Conservation (phyloP, 2,888 invertebrate species). For the Melanotus villosus region DNA sequence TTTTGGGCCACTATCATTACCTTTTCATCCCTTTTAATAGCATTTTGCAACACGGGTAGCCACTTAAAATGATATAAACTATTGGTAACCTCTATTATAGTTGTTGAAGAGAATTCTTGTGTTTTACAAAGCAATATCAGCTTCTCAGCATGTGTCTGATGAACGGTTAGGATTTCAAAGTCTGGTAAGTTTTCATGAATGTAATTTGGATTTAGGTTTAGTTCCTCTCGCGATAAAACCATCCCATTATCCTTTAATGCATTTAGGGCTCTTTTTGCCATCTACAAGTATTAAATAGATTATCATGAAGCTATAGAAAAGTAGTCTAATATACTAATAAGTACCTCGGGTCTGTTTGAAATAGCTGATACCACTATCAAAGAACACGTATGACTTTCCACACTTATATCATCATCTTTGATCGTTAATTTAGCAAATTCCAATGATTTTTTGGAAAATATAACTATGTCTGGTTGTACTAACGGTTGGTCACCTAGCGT, state of each 20-base stretch:
- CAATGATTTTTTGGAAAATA: slow-evolving; percentile 71
- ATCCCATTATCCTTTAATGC: slow-evolving; percentile 74
- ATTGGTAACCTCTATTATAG: slow-evolving; percentile 69
- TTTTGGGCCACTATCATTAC: slow-evolving; percentile 77
- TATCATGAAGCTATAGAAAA: background rate
- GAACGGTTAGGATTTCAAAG: slow-evolving; percentile 70
- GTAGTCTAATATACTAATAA: no score
- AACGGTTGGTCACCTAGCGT: slow-evolving; percentile 79
- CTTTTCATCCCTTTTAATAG: slow-evolving; percentile 54
- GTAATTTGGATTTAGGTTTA: slow-evolving; percentile 60
- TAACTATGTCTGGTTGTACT: slow-evolving; percentile 76
- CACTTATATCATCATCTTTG: slow-evolving; percentile 74
- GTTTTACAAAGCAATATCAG: slow-evolving; percentile 72
- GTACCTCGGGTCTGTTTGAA: slow-evolving; percentile 69
- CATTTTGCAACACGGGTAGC: slow-evolving; percentile 69
- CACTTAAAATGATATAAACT: slow-evolving; percentile 69
- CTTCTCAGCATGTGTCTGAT: slow-evolving; percentile 70
- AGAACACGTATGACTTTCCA: slow-evolving; percentile 54
- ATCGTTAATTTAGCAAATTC: slow-evolving; percentile 72
- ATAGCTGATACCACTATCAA: slow-evolving; percentile 64
- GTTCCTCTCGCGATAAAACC: slow-evolving; percentile 74
- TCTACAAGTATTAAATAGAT: no score
- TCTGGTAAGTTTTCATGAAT: slow-evolving; percentile 56
- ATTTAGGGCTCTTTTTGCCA: slow-evolving; percentile 66
- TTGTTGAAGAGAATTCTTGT: slow-evolving; percentile 68